Evolutionary conservation across 1,140 invertebrate genomes (phyloP).

Genomic region (Lepidurus apus): DNA sequence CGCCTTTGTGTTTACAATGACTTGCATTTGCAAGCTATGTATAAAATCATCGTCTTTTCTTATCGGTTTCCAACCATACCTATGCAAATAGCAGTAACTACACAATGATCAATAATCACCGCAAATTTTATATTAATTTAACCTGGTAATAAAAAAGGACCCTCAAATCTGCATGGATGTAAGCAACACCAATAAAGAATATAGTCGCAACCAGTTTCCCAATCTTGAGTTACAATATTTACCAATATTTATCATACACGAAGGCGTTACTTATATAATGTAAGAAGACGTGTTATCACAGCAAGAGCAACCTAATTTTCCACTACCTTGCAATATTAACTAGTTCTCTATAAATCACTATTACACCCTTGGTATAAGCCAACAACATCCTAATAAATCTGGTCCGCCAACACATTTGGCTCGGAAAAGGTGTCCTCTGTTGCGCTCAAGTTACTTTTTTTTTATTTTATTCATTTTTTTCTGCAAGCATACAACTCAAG

Average conservation of each 20-base stretch:
- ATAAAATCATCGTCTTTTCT: not conserved
- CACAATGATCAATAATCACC: conserved; percentile 23
- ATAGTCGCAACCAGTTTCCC: not conserved
- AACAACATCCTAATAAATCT: not conserved
- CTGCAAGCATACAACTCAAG: not conserved
- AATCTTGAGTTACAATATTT: no score
- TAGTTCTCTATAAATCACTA: conserved; percentile 9
- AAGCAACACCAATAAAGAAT: not conserved
- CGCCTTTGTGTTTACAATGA: not conserved
- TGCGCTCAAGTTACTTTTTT: not conserved
- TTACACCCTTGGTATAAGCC: not conserved
- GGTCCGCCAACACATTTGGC: conserved; percentile 17
- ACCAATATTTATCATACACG: no score
- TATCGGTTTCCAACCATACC: no score
- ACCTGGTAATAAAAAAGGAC: not conserved
- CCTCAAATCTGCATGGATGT: not conserved
- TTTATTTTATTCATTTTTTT: conserved; percentile 5
- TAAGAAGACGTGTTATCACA: not conserved
- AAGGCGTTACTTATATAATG: not conserved
- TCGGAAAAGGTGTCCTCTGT: not conserved
- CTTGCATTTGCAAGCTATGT: not conserved
- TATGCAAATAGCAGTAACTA: no score
- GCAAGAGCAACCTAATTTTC: not conserved
- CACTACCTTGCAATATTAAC: not conserved
- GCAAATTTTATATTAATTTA: not conserved